Percentiles rank a stretch among this genome's conserved stretches.
phyloP scores from a whole-genome alignment of 1,140 invertebrate species.

The Panonychus citri region DNA sequence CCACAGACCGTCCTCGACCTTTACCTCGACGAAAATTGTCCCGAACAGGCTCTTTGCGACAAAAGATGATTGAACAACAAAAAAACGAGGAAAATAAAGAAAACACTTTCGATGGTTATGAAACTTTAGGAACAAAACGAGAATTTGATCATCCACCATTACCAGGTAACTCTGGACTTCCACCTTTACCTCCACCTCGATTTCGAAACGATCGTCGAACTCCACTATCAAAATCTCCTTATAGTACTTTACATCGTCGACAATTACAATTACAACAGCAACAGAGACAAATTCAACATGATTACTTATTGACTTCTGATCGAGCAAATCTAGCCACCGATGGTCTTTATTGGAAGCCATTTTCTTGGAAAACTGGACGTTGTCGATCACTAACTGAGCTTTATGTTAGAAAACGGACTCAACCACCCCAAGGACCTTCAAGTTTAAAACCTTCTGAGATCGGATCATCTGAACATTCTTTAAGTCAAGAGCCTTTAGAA shows the following conservation, averaged over 20 bases:
- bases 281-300: background rate
- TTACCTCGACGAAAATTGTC: background rate
- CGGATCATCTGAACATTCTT: no score
- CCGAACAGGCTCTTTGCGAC: background rate
- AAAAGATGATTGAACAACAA: background rate
- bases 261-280: background rate
- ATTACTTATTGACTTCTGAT: background rate
- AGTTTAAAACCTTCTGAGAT: no score
- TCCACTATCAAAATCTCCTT: background rate
- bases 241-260: background rate
- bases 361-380: conserved; percentile 6
- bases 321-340: background rate
- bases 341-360: conserved; percentile 6
- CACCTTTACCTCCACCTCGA: background rate
- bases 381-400: conserved; percentile 6
- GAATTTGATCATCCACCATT: background rate
- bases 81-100: background rate
- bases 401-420: background rate
- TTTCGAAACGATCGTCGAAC: background rate
- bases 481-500: background rate
- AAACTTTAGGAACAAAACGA: background rate
- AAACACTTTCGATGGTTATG: background rate
- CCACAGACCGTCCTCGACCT: no score
- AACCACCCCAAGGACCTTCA: no score
- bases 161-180: background rate